Percentiles rank a stretch among this genome's conserved stretches.
These are phyloP conservation scores for Pocillopora verrucosa DNA, from an alignment of 64 coral and sea anemone genomes.

Conservation along the genomic window DNA sequence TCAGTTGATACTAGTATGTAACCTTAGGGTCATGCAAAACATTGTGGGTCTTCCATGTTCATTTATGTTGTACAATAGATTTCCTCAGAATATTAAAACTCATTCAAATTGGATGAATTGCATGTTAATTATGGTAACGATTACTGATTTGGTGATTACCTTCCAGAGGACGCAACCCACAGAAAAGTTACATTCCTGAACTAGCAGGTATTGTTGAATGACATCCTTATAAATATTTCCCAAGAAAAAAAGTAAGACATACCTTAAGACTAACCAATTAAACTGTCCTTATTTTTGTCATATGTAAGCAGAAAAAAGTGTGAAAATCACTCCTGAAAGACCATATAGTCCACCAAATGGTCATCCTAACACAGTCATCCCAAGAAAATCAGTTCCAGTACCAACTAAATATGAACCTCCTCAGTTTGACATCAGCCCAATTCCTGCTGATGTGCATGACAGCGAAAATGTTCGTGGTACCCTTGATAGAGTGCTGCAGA, in stretches of 20 bases:
- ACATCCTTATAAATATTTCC: neutral
- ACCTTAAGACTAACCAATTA: neutral
- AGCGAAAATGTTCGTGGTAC: neutral
- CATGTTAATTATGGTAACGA: no score
- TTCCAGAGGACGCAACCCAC: neutral
- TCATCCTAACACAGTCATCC: conserved; percentile 60
- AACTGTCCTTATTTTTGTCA: neutral
- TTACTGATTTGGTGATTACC: neutral
- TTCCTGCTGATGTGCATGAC: conserved; percentile 24
- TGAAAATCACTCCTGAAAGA: conserved; percentile 63
- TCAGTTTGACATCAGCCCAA: conserved; percentile 67
- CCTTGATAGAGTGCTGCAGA: conserved; percentile 4
- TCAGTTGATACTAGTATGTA: no score
- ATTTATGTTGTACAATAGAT: no score
- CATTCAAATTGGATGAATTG: no score
- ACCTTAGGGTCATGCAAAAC: no score
- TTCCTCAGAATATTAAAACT: no score
- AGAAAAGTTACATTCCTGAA: conserved; percentile 7
- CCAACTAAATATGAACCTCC: conserved; percentile 67
- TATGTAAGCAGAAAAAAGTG: conserved; percentile 47
- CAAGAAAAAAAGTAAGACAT: neutral
- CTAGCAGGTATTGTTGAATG: neutral
- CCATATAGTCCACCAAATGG: conserved; percentile 30
- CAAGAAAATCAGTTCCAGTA: conserved; percentile 65
- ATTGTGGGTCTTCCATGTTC: no score